Conservation (phyloP, 2,797 vertebrate species). For the Macroramphosus scolopax region DNA sequence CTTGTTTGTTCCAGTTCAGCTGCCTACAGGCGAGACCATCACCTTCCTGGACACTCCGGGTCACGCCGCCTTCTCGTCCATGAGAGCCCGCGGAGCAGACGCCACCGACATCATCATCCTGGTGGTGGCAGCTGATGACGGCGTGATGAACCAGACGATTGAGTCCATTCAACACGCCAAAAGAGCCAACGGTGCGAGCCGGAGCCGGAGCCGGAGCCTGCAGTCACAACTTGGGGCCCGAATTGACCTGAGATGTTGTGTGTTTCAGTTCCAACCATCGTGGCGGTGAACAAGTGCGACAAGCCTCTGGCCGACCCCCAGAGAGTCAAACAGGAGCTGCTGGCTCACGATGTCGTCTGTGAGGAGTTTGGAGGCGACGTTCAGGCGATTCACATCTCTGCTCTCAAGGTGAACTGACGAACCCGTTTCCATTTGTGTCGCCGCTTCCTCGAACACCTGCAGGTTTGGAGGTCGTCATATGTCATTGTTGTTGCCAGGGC, state of each 20-base stretch:
- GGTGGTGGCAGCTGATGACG: conserved; percentile 94
- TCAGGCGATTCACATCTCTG: conserved; percentile 89
- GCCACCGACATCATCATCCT: conserved; percentile 91
- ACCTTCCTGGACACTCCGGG: conserved; percentile 97
- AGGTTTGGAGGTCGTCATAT: too few relatives aligned
- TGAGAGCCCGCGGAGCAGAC: conserved; percentile 87
- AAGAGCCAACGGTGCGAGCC: conserved; percentile 79
- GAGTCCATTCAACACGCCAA: conserved; percentile 91
- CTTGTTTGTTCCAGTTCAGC: conserved; percentile 64
- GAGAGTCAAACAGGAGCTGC: conserved; percentile 85
- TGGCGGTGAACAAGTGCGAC: conserved; percentile 96
- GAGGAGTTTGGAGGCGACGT: conserved; percentile 93
- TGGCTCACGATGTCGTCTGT: conserved; percentile 86
- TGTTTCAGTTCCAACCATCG: conserved; percentile 78
- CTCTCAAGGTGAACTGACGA: conserved; percentile 84
- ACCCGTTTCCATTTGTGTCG: too few relatives aligned
- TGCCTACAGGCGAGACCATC: conserved; percentile 89
- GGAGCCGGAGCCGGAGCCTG: not conserved
- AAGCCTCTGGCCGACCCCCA: conserved; percentile 85
- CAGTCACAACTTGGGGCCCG: not conserved
- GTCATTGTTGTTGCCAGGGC: conserved; percentile 70
- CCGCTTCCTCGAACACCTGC: too few relatives aligned
- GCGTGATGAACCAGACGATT: conserved; percentile 92
- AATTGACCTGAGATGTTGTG: accelerated
- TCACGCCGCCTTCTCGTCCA: conserved; percentile 93